These are phyloP conservation scores for Leptodactylus fuscus DNA, from an alignment of 2,113 vertebrate genomes.

Conservation along the genomic window DNA sequence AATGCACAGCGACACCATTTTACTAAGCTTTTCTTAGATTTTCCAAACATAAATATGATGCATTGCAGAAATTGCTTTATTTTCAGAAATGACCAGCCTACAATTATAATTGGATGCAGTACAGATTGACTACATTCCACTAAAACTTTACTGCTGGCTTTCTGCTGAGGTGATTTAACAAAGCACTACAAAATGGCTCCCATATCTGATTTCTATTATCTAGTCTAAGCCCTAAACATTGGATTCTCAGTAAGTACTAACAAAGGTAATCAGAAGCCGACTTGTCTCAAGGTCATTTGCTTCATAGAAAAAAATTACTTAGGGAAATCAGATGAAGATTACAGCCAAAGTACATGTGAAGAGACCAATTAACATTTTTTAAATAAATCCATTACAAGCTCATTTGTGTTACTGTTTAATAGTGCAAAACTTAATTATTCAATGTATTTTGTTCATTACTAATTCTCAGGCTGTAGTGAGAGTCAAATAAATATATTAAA, in stretches of 20 bases:
- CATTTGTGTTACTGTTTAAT: conserved; percentile 51
- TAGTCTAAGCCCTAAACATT: conserved; percentile 60
- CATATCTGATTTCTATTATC: conserved; percentile 56
- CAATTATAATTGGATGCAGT: conserved; percentile 53
- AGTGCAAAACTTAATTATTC: conserved; percentile 52
- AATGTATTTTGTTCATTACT: conserved; percentile 49
- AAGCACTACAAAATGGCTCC: conserved; percentile 28
- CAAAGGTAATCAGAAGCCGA: conserved; percentile 48
- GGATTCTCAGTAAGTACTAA: conserved; percentile 42
- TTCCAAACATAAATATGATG: conserved; percentile 42
- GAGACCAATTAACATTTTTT: conserved; percentile 52
- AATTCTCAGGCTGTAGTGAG: conserved; percentile 25
- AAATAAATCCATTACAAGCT: conserved; percentile 55
- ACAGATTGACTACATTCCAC: conserved; percentile 40
- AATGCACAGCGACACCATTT: conserved; percentile 4
- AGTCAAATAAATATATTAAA: conserved; percentile 48
- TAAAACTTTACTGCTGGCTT: conserved; percentile 37
- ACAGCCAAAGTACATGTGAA: conserved; percentile 35
- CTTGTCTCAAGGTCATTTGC: conserved; percentile 53
- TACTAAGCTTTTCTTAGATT: conserved; percentile 49
- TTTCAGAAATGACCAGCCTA: conserved; percentile 62
- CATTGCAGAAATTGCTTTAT: conserved; percentile 57
- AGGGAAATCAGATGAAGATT: conserved; percentile 51
- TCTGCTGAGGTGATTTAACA: conserved; percentile 54
- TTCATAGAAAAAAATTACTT: conserved; percentile 36